A percentile compares a stretch with the other conserved stretches of the same genome.
Evolutionary conservation across 2,113 vertebrate genomes (phyloP).

Genomic region (Labeo rohita): DNA sequence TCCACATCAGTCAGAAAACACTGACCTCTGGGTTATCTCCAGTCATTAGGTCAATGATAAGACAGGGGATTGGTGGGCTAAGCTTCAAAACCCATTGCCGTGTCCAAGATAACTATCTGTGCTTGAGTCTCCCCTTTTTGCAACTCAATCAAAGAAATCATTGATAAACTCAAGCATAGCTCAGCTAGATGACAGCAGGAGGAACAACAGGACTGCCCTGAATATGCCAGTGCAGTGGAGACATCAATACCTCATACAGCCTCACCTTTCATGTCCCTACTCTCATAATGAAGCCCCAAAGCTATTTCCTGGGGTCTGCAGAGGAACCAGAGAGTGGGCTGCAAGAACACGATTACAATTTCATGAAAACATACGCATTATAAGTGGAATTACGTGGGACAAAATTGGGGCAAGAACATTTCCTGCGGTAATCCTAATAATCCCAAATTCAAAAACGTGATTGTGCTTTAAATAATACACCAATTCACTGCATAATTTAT

Average conservation of each 20-base stretch:
- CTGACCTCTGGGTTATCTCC: slow-evolving; percentile 9
- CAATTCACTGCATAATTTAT: not conserved
- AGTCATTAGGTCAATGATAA: slow-evolving; percentile 15
- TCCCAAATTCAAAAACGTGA: not conserved
- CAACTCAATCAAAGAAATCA: slow-evolving; percentile 50
- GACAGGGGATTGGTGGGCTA: not conserved
- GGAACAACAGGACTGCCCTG: slow-evolving; percentile 64
- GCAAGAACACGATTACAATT: not conserved
- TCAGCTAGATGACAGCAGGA: slow-evolving; percentile 61
- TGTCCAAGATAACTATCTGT: not conserved
- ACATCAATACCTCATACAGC: slow-evolving; percentile 57
- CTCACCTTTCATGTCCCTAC: slow-evolving; percentile 63
- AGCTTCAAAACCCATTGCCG: slow-evolving; percentile 2
- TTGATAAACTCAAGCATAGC: slow-evolving; percentile 61
- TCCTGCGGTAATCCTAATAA: not conserved
- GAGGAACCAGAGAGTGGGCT: slow-evolving; percentile 7
- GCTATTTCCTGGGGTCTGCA: not conserved
- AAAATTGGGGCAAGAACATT: not conserved
- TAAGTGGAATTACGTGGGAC: not conserved
- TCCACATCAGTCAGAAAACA: not conserved
- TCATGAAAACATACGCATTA: slow-evolving; percentile 6
- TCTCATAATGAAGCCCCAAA: slow-evolving; percentile 60
- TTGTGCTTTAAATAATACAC: slow-evolving; percentile 25
- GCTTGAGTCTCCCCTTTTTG: slow-evolving; percentile 16
- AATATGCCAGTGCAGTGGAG: slow-evolving; percentile 68